Percentiles rank a stretch among this genome's conserved stretches.
phyloP scores from a whole-genome alignment of 2,113 vertebrate genomes.

The Pimephales promelas region DNA sequence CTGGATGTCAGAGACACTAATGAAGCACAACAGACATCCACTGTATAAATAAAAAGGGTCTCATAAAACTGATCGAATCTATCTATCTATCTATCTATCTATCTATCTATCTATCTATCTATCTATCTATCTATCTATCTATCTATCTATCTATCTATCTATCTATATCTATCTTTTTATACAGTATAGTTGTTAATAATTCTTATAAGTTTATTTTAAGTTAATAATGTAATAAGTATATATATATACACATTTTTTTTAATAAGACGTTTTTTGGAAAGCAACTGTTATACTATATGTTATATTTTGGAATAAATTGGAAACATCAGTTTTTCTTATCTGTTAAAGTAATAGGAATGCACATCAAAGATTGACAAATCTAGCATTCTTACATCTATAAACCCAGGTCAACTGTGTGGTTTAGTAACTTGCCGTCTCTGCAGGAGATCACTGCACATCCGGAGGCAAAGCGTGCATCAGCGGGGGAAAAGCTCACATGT shows the following conservation, averaged over 20 bases:
- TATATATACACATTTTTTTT: too few relatives aligned
- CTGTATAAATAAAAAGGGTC: neutral
- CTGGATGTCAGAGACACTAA: conserved; percentile 10
- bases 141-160: too few relatives aligned
- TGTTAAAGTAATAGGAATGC: neutral
- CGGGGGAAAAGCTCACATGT: conserved; percentile 21
- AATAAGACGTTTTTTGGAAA: too few relatives aligned
- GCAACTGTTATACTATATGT: too few relatives aligned
- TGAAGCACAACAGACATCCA: conserved; percentile 9
- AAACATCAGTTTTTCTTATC: neutral
- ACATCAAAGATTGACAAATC: neutral
- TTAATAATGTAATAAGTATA: too few relatives aligned
- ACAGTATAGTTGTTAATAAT: too few relatives aligned
- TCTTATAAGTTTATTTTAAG: too few relatives aligned
- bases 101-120: too few relatives aligned
- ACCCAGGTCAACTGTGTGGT: neutral
- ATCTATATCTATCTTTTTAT: too few relatives aligned
- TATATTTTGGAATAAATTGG: neutral
- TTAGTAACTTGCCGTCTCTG: conserved; percentile 11
- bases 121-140: too few relatives aligned
- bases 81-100: too few relatives aligned
- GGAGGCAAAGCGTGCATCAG: conserved; percentile 8
- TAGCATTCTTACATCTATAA: conserved; percentile 6
- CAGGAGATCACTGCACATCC: conserved; percentile 21
- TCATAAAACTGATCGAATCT: neutral